Base-by-base conservation (phyloP, 2,888 invertebrate species). In the Lissocephala sabroskyi region DNA sequence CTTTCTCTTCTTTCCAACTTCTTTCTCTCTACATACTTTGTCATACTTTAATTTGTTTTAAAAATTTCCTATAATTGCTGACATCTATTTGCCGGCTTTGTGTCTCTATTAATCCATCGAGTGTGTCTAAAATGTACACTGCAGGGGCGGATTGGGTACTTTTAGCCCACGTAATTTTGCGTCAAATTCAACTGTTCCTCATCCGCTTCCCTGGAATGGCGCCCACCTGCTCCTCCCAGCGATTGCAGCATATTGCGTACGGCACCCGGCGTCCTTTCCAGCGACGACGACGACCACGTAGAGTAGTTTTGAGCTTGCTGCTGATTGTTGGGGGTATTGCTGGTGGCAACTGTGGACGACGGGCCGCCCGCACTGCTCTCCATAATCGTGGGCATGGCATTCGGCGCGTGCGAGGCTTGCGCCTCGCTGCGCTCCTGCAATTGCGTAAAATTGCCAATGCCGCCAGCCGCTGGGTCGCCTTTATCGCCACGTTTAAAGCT, bases 371-470 rank as follows among this genome's bases (percentile, higher is more conserved):
- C 62, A 13, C 56, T 73, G 58, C 65, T 71, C 62, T 85, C 85
- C 71, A 83, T 67, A 45, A 85, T 85, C n/a, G 85, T 85, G 13
- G 85, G 84, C 79, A 85, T 80, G n/a, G n/a, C n/a, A 7, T 80
- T 65, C 11, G 71, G 64, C n/a, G 71, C 41, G 19, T 70, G 63
- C 28, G 50, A 13, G 2, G 53, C 17, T 23, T 57, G 61, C 23
- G 50, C 23, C 18, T 64, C 65, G 19, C 41, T 56, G 11, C 63
- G 56, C 37, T 70, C 77, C 32, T 70, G 59, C 39, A 73, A 42
- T 23, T 60, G 71, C 1, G 77, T 73, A 7, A 74, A 74, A 23
- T 49, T 57, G 7, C 43, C 42, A 11, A 32, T 18, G 17, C 42
- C 28, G 14, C 52, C 42, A 2, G 43, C 57, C 14, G 23, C 57